phyloP scores from a whole-genome alignment of 2,888 invertebrate species.

The Epirrita christyi region DNA sequence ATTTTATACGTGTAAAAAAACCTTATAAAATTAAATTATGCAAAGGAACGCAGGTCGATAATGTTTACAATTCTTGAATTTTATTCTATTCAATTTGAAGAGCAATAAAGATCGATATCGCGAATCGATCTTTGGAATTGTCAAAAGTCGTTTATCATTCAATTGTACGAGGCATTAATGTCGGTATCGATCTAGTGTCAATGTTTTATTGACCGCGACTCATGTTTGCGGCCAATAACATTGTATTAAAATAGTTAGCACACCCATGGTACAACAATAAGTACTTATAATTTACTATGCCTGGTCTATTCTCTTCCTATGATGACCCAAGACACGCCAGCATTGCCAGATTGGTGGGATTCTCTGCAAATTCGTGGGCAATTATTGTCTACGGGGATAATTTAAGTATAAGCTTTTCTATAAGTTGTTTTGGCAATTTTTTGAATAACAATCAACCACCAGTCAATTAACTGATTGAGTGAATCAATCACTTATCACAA shows the following conservation, averaged over 20 bases:
- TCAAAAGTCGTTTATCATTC: constrained; percentile 72
- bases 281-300: too few species aligned
- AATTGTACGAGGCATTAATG: constrained; percentile 68
- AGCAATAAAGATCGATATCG: constrained; percentile 58
- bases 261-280: too few species aligned
- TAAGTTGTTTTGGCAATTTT: too few species aligned
- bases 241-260: constrained; percentile 23
- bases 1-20: background rate
- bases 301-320: too few species aligned
- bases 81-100: constrained; percentile 45
- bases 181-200: constrained; percentile 62
- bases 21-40: background rate
- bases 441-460: too few species aligned
- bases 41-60: background rate
- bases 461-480: too few species aligned
- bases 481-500: too few species aligned
- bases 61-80: constrained; percentile 5
- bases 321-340: too few species aligned
- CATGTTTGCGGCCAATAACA: constrained; percentile 47
- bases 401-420: too few species aligned
- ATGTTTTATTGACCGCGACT: constrained; percentile 48
- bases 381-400: too few species aligned
- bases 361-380: too few species aligned
- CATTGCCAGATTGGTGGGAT: too few species aligned
- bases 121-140: constrained; percentile 59